A percentile compares a stretch with the other conserved stretches of the same genome.
phyloP scores from a whole-genome alignment of 2,113 vertebrate genomes.

The Formicarius rufipectus region DNA sequence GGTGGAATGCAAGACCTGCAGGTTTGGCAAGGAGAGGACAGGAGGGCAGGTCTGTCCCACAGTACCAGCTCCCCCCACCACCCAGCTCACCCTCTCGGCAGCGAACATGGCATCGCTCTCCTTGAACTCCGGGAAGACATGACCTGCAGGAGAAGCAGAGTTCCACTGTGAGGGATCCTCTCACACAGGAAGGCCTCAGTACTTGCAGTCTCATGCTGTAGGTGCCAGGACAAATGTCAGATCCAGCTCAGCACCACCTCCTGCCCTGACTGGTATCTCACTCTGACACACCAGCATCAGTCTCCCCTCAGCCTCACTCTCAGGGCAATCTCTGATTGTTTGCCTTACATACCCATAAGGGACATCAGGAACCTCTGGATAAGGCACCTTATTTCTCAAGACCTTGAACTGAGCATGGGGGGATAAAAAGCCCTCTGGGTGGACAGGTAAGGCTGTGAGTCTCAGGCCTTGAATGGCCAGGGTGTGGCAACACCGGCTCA shows the following conservation, averaged over 20 bases:
- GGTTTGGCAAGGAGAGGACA: neutral
- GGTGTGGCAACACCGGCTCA: neutral
- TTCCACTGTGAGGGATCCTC: rapidly evolving
- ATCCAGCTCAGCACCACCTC: neutral
- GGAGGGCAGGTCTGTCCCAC: neutral
- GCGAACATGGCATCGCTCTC: conserved; percentile 99
- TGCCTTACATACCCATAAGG: neutral
- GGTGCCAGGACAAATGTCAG: neutral
- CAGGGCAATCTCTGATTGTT: neutral
- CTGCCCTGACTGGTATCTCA: neutral
- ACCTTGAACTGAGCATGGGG: neutral
- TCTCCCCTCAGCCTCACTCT: neutral
- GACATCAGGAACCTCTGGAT: neutral
- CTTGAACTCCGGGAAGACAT: conserved; percentile 95
- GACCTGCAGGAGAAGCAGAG: conserved; percentile 74
- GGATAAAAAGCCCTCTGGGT: neutral
- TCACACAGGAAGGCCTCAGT: neutral
- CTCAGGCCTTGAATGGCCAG: neutral
- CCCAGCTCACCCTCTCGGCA: conserved; percentile 88
- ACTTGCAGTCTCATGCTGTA: rapidly evolving
- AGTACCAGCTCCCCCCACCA: neutral
- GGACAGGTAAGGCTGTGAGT: neutral
- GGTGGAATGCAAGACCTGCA: neutral
- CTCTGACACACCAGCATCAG: neutral
- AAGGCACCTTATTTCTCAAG: neutral